Evolutionary conservation across 2,888 invertebrate genomes (phyloP), one percentile per base, ranked within the genome.

Genomic region (Nomada hirtipes): DNA sequence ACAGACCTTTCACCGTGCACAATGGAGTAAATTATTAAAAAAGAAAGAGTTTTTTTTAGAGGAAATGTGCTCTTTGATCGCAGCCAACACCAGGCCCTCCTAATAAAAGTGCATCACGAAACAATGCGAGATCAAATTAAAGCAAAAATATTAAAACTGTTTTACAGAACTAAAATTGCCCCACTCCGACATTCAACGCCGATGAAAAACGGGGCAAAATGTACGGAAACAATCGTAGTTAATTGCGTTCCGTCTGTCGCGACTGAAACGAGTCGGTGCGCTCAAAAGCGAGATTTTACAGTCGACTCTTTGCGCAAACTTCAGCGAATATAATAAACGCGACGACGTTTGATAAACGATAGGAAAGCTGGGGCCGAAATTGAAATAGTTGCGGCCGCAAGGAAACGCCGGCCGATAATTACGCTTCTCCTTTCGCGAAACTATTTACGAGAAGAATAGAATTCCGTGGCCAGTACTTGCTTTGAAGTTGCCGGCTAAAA

Each of bases 401-500:
- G 57, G 29, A 50, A 76, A 60, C 52, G n/a, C 10, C 20, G 11
- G 11, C 26, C 60, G 65, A 79, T 79, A 79, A 77, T 79, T 71
- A 77, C 70, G 60, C 47, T 53, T 53, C 77, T 60, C 60, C 55
- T 50, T 63, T 67, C 65, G 18, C 26, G 60, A 47, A 77, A 65
- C 65, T 71, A 60, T 77, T 79, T 52, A 10, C 18, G 18, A 13
- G 53, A 77, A 77, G 78, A 77, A 79, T 65, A 77, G 78, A 77
- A 79, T 79, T 71, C 60, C 79, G 29, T 60, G 26, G 76, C 26
- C 52, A 0, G 13, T 2, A 47, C 15, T 4, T 18, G 53, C 67
- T 68, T 55, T 57, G 23, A 70, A 70, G 65, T 79, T 65, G 4
- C 20, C 0, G 11, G 42, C 59, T 13, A 67, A 77, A 65, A 77